phyloP scores from a whole-genome alignment of 2,888 invertebrate species.

The Aleiodes testaceus region DNA sequence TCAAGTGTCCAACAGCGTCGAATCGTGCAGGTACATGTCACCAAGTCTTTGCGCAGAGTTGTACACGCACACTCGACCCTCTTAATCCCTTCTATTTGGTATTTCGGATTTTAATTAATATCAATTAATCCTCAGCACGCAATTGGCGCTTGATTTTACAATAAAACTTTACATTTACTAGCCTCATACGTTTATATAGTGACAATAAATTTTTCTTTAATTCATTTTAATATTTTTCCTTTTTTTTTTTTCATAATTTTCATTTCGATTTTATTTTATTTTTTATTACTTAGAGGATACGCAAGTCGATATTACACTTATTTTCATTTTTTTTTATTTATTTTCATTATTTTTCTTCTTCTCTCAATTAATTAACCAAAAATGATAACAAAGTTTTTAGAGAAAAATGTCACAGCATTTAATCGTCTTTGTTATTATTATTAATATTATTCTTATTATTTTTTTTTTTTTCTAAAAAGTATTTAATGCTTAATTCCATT shows the following conservation, averaged over 20 bases:
- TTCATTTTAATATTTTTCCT: constrained; percentile 45
- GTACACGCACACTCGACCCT: neutral
- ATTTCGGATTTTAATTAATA: constrained; percentile 40
- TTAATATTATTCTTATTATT: constrained; percentile 30
- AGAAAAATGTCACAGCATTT: constrained; percentile 43
- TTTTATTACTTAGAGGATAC: constrained; percentile 43
- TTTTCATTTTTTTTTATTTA: constrained; percentile 44
- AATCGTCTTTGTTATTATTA: constrained; percentile 36
- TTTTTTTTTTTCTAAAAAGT: constrained; percentile 36
- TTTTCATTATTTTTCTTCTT: constrained; percentile 38
- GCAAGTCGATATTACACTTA: constrained; percentile 52
- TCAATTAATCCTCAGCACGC: constrained; percentile 40
- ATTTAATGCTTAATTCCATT: constrained; percentile 10
- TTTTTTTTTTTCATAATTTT: constrained; percentile 40
- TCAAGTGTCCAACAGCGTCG: constrained; percentile 35
- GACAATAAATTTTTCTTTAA: constrained; percentile 51
- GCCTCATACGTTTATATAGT: constrained; percentile 57
- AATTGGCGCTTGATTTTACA: constrained; percentile 47
- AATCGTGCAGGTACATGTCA: constrained; percentile 42
- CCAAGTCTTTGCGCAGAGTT: constrained; percentile 16
- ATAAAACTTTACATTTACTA: constrained; percentile 58
- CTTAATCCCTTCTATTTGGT: constrained; percentile 21
- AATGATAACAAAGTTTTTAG: constrained; percentile 36
- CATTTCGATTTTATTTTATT: constrained; percentile 26
- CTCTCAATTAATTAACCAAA: constrained; percentile 35